Conservation (phyloP, 2,888 invertebrate genomes). For the Drosophila nigritarsus region DNA sequence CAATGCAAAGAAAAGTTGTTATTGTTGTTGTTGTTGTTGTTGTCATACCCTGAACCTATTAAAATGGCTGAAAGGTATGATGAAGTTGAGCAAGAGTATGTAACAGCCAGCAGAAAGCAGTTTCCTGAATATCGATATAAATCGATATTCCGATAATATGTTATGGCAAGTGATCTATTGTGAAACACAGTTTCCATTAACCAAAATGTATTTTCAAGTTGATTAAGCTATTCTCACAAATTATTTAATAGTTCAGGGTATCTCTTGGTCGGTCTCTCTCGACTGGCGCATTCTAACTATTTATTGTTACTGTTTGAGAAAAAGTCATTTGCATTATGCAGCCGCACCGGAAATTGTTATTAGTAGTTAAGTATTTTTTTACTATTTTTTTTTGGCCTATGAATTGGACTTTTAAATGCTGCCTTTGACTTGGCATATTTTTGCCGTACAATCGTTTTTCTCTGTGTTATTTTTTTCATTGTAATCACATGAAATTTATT, state of each 20-base stretch:
- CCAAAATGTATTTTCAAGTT: neutral
- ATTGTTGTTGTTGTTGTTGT: slow-evolving; percentile 23
- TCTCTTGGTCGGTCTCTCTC: neutral
- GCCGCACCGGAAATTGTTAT: slow-evolving; percentile 76
- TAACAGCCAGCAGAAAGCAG: neutral
- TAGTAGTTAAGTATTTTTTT: slow-evolving; percentile 60
- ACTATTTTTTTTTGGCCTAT: slow-evolving; percentile 48
- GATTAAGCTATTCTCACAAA: neutral
- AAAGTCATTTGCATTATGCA: slow-evolving; percentile 78
- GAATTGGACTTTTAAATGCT: slow-evolving; percentile 74
- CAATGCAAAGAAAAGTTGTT: slow-evolving; percentile 76
- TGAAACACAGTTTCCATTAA: neutral
- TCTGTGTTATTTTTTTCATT: neutral
- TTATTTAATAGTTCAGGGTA: neutral
- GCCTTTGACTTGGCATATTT: slow-evolving; percentile 71
- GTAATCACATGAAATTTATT: slow-evolving; percentile 64
- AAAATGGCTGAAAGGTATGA: neutral
- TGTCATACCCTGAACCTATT: neutral
- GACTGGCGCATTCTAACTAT: neutral
- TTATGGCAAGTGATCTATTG: neutral
- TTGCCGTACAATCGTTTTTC: slow-evolving; percentile 21
- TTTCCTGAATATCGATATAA: neutral
- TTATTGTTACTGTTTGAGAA: slow-evolving; percentile 65
- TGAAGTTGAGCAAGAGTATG: neutral
- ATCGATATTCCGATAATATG: neutral